Conservation (phyloP, 2,797 vertebrate genomes). For the Rhabdophis nuchalis region DNA sequence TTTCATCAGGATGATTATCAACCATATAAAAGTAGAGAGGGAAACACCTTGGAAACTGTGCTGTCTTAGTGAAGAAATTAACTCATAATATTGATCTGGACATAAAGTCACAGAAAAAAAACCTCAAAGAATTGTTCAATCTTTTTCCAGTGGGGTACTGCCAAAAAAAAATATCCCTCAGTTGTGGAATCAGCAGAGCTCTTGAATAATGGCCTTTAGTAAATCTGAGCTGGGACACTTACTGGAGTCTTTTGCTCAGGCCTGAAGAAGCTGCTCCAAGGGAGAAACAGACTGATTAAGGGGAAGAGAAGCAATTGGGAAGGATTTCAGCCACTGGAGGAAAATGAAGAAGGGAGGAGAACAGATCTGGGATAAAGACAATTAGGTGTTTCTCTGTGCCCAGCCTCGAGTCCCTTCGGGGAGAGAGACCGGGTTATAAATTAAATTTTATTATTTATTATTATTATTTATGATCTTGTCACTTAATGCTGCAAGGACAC, state of each 20-base stretch:
- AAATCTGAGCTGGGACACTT: background rate
- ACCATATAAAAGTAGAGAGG: background rate
- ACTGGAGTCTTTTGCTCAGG: background rate
- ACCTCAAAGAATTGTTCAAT: rapidly evolving
- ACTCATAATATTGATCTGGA: background rate
- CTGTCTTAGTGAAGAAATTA: background rate
- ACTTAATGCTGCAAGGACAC: no score
- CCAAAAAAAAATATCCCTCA: background rate
- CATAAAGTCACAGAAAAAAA: background rate
- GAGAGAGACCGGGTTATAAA: no score
- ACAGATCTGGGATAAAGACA: no score
- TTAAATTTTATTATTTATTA: no score
- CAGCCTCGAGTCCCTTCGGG: no score
- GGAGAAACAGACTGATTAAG: background rate
- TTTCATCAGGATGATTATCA: background rate
- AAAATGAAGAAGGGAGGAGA: no score
- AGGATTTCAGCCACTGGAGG: no score
- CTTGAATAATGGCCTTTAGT: rapidly evolving
- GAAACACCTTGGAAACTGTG: no score
- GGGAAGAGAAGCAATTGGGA: no score
- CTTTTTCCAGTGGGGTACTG: background rate
- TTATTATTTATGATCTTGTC: no score
- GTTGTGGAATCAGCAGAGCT: background rate
- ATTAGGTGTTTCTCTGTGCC: no score
- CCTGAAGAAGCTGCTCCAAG: background rate